Evolutionary conservation across 2,797 vertebrate species (phyloP).

Genomic region (Xyrichtys novacula): DNA sequence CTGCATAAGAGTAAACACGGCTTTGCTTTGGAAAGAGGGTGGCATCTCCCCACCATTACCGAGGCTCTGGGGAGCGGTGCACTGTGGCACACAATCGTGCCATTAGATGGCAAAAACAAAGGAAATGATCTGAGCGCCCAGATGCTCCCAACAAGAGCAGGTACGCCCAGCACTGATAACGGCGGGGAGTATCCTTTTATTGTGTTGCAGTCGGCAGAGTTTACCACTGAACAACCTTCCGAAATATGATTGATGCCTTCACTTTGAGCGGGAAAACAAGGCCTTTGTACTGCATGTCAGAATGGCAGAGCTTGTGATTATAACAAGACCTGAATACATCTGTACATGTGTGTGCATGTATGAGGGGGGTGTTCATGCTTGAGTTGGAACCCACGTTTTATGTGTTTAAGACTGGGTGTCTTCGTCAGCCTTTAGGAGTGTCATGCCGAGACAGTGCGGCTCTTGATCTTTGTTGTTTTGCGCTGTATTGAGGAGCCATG

Average conservation of each 20-base stretch:
- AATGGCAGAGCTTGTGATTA: conserved; percentile 46
- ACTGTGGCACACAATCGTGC: conserved; percentile 67
- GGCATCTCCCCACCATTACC: conserved; percentile 76
- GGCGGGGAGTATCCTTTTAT: conserved; percentile 52
- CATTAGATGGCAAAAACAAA: conserved; percentile 78
- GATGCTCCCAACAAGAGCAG: conserved; percentile 67
- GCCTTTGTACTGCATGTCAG: conserved; percentile 50
- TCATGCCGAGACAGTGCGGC: conserved; percentile 54
- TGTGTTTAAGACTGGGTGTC: conserved; percentile 36
- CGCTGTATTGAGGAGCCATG: conserved; percentile 58
- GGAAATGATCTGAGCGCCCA: conserved; percentile 60
- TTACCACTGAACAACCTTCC: conserved; percentile 52
- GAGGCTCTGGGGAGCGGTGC: conserved; percentile 72
- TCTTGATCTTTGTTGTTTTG: conserved; percentile 75
- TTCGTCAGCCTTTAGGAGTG: conserved; percentile 65
- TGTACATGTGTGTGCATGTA: conserved; percentile 29
- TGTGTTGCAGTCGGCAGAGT: conserved; percentile 39
- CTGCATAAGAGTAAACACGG: conserved; percentile 83
- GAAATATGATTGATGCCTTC: conserved; percentile 48
- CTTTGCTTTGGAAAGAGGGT: conserved; percentile 79
- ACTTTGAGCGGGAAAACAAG: conserved; percentile 51
- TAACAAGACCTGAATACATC: conserved; percentile 58
- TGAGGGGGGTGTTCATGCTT: conserved; percentile 28
- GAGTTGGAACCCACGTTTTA: conserved; percentile 44
- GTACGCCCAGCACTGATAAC: conserved; percentile 60